Conservation (phyloP, 2,888 invertebrate species). For the Ariolimax columbianus region DNA sequence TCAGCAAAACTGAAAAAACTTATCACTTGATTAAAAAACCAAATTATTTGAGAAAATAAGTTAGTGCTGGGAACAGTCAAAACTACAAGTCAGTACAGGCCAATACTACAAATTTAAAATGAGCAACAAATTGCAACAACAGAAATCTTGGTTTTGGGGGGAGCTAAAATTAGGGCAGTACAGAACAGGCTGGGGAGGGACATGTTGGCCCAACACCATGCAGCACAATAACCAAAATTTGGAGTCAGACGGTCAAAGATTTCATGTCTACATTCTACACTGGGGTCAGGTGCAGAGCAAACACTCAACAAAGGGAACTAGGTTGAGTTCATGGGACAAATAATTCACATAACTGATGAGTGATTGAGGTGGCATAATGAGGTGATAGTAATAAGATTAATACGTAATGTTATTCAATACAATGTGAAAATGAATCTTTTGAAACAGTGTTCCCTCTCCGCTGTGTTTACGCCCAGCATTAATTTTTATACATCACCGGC, state of each 20-base stretch:
- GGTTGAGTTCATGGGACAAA: background rate
- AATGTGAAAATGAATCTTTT: no score
- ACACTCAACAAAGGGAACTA: background rate
- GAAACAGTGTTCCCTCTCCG: no score
- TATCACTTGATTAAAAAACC: no score
- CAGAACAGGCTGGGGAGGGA: no score
- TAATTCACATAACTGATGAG: background rate
- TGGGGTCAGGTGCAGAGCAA: background rate
- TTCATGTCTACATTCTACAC: background rate
- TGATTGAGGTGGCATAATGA: background rate
- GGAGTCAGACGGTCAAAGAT: background rate
- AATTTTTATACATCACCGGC: no score
- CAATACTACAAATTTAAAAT: background rate
- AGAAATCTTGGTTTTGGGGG: no score
- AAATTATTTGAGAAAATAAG: background rate
- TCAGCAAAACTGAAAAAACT: background rate
- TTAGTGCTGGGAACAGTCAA: background rate
- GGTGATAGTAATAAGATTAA: background rate
- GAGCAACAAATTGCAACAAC: background rate
- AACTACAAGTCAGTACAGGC: background rate
- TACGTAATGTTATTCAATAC: background rate
- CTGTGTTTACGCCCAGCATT: no score
- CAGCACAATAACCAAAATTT: background rate
- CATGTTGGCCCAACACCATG: conserved; percentile 12
- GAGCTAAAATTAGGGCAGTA: no score